Conservation (phyloP, 2,797 vertebrate species). For the Oreochromis grahami region DNA sequence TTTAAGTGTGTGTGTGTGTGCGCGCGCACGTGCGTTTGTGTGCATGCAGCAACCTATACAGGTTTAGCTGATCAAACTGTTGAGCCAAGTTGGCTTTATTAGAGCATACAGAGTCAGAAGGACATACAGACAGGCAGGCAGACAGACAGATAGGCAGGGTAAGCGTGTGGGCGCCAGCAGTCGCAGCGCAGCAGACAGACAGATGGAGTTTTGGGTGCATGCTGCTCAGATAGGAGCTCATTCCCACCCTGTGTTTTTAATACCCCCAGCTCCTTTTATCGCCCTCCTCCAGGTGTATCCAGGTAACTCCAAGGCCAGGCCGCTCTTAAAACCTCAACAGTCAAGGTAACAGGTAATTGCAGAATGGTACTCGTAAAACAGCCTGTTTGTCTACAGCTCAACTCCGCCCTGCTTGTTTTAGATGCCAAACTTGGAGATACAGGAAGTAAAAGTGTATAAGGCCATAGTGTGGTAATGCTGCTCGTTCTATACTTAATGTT, state of each 20-base stretch:
- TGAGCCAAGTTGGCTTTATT: constrained; percentile 26
- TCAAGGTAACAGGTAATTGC: constrained; percentile 86
- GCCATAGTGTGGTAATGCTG: neutral
- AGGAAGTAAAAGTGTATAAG: constrained; percentile 2
- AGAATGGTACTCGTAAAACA: constrained; percentile 73
- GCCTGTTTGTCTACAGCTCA: constrained; percentile 74
- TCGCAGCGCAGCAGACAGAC: constrained; percentile 25
- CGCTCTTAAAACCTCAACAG: constrained; percentile 80
- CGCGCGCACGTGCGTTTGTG: neutral
- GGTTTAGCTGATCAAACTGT: constrained; percentile 31
- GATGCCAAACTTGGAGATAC: constrained; percentile 20
- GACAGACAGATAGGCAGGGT: constrained; percentile 12
- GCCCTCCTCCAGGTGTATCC: constrained; percentile 78
- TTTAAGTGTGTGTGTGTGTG: constrained; percentile 7
- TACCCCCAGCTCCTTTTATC: constrained; percentile 71
- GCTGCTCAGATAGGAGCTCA: constrained; percentile 51
- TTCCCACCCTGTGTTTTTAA: constrained; percentile 50
- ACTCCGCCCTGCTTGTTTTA: constrained; percentile 39
- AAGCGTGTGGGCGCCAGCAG: constrained; percentile 31
- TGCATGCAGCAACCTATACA: constrained; percentile 1
- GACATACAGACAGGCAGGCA: constrained; percentile 1
- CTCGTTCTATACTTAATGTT: neutral
- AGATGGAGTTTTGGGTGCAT: constrained; percentile 42
- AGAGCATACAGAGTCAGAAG: constrained; percentile 25
- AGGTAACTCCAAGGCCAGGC: constrained; percentile 85